phyloP scores from a whole-genome alignment of 2,797 vertebrate species.

The Schizopygopsis malacanthus region DNA sequence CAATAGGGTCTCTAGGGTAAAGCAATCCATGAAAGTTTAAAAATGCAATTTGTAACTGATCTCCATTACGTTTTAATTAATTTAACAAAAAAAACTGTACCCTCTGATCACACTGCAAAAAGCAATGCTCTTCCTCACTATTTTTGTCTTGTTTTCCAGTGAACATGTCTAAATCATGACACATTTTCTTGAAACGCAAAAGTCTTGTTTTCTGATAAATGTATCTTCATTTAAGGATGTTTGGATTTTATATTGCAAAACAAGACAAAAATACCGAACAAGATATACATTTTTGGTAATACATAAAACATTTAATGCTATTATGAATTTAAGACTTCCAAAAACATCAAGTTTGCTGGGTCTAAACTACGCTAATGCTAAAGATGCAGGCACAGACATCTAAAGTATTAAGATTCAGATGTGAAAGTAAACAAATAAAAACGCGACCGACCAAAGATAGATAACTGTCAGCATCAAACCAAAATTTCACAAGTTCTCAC shows the following conservation, averaged over 20 bases:
- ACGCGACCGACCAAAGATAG: not conserved
- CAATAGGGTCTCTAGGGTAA: not conserved
- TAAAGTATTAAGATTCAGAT: not conserved
- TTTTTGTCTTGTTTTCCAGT: not conserved
- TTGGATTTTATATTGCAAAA: not conserved
- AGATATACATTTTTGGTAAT: not conserved
- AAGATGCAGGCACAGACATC: not conserved
- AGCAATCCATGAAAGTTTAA: not conserved
- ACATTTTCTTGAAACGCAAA: not conserved
- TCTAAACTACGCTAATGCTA: conserved; percentile 2
- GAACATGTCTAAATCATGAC: not conserved
- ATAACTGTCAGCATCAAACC: not conserved
- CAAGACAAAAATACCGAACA: not conserved
- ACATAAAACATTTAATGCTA: not conserved
- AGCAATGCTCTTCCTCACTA: no score
- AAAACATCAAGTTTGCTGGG: not conserved
- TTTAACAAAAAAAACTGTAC: not conserved
- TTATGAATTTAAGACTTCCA: not conserved
- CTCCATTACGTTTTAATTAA: not conserved
- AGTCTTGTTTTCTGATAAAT: not conserved
- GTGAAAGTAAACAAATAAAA: not conserved
- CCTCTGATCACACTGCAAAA: not conserved
- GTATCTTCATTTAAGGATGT: not conserved
- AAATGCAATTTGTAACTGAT: not conserved
- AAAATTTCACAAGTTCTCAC: conserved; percentile 54